These are phyloP conservation scores for Larimichthys polyactis DNA, from an alignment of 2,113 vertebrate species.

Conservation along the genomic window DNA sequence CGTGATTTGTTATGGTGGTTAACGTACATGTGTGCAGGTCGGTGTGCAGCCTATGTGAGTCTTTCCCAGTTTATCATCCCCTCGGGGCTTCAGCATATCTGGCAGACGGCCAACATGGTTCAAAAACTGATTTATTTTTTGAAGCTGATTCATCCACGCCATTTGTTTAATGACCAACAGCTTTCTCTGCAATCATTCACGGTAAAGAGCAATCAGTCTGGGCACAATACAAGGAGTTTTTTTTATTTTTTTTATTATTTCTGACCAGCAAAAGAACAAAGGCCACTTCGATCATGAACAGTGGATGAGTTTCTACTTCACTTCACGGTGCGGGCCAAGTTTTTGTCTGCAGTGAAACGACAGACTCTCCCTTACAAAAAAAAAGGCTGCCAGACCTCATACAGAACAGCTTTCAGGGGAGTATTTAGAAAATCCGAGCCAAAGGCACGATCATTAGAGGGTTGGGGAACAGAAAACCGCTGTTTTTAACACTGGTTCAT, in stretches of 20 bases:
- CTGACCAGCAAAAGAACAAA: background rate
- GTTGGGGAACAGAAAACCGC: constrained; percentile 33
- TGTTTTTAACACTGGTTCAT: constrained; percentile 29
- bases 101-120: constrained; percentile 33
- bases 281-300: background rate
- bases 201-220: background rate
- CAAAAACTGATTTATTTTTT: constrained; percentile 50
- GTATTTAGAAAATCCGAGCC: constrained; percentile 29
- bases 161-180: constrained; percentile 25
- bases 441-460: constrained; percentile 42
- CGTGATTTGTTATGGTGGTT: background rate
- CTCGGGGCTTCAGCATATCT: constrained; percentile 2
- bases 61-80: constrained; percentile 10
- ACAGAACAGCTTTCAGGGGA: constrained; percentile 28
- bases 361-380: constrained; percentile 7
- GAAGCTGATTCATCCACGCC: constrained; percentile 1
- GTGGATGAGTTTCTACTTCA: constrained; percentile 22
- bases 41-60: background rate
- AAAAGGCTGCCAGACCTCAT: constrained; percentile 33
- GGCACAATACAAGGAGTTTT: background rate
- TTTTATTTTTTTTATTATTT: background rate
- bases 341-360: too few relatives aligned
- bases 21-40: background rate
- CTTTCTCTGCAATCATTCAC: constrained; percentile 23
- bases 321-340: constrained; percentile 19